Evolutionary conservation across 2,888 invertebrate species (phyloP).

Genomic region (Ethmia dodecea): DNA sequence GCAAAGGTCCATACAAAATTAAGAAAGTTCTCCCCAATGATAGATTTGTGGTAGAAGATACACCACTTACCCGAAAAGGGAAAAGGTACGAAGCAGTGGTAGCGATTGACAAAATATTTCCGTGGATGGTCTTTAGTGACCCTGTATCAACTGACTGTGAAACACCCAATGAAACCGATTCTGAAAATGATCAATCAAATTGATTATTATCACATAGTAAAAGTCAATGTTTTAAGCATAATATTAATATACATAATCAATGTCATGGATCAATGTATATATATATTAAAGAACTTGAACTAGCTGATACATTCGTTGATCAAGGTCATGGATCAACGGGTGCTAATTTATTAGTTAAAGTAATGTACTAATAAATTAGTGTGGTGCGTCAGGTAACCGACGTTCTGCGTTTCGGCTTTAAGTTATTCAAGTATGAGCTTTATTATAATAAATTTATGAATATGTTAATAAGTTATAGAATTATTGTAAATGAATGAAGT

Average conservation of each 20-base stretch:
- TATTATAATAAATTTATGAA: too few relatives aligned
- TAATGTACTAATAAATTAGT: not conserved
- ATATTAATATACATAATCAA: not conserved
- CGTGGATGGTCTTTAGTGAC: constrained; percentile 3
- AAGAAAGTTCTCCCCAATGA: constrained; percentile 8
- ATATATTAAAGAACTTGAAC: not conserved
- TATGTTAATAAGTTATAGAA: not conserved
- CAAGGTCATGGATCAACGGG: not conserved
- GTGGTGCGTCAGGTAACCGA: too few relatives aligned
- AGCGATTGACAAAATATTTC: constrained; percentile 9
- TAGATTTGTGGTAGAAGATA: constrained; percentile 8
- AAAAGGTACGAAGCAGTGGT: constrained; percentile 2
- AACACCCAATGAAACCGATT: not conserved
- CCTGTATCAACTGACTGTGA: not conserved
- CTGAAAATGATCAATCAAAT: not conserved
- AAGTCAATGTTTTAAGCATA: not conserved
- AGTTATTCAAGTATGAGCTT: too few relatives aligned
- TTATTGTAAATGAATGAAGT: not conserved
- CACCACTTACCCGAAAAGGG: constrained; percentile 5
- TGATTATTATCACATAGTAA: not conserved
- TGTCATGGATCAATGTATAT: not conserved
- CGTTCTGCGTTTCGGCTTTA: too few relatives aligned
- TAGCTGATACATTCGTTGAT: not conserved
- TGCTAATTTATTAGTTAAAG: not conserved
- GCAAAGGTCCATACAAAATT: constrained; percentile 9